These are phyloP conservation scores for Caenorhabditis remanei DNA, from an alignment of 1,140 invertebrate species.

Conservation along the genomic window DNA sequence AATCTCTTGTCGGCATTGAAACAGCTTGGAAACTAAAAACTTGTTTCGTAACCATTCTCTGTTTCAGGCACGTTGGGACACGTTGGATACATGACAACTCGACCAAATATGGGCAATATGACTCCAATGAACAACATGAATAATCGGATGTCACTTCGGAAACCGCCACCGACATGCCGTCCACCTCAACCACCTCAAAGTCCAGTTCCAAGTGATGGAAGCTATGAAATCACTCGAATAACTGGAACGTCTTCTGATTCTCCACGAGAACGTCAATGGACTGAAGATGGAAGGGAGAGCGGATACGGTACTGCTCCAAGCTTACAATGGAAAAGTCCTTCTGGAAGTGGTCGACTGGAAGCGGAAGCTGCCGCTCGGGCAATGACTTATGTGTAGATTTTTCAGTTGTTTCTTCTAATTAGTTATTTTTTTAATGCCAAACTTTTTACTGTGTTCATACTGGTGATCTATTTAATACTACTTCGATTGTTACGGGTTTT, in stretches of 20 bases:
- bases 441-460: conserved; percentile 16
- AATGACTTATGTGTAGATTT: conserved; percentile 63
- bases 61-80: conserved; percentile 22
- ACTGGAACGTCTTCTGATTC: conserved; percentile 42
- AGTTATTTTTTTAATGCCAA: not conserved
- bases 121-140: conserved; percentile 7
- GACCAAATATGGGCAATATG: conserved; percentile 32
- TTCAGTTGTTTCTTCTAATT: not conserved
- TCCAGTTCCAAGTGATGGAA: conserved; percentile 54
- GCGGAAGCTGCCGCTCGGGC: conserved; percentile 53
- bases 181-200: conserved; percentile 60
- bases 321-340: conserved; percentile 61
- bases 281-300: conserved; percentile 61
- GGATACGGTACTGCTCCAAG: conserved; percentile 63
- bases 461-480: conserved; percentile 25
- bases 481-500: conserved; percentile 6
- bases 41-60: not conserved
- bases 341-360: conserved; percentile 60
- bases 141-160: conserved; percentile 56
- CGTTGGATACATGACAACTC: conserved; percentile 40
- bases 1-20: not conserved
- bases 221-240: conserved; percentile 34
- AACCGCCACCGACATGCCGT: conserved; percentile 63
- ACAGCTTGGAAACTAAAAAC: not conserved
- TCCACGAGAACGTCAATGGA: conserved; percentile 59